Evolutionary conservation across 1,140 invertebrate genomes (phyloP).

Genomic region (Chironomus tepperi): DNA sequence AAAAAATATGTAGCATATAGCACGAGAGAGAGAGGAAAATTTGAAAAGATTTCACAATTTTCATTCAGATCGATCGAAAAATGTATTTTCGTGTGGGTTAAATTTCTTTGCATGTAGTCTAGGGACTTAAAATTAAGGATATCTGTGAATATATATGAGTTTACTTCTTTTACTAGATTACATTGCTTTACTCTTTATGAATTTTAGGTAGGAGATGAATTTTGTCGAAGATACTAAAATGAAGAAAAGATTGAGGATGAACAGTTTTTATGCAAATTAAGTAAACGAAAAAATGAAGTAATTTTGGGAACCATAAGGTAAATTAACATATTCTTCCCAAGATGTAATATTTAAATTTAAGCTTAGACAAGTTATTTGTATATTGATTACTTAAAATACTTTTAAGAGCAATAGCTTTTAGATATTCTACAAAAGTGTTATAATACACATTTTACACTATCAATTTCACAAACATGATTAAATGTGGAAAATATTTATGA

Average conservation of each 20-base stretch:
- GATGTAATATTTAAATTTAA: too few relatives aligned
- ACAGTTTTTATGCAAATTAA: too few relatives aligned
- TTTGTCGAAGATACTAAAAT: neutral
- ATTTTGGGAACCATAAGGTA: too few relatives aligned
- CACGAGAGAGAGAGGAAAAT: neutral
- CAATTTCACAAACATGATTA: too few relatives aligned
- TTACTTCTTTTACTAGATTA: neutral
- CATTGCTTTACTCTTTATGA: neutral
- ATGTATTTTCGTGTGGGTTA: neutral
- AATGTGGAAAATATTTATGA: too few relatives aligned
- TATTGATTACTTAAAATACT: too few relatives aligned
- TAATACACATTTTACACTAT: too few relatives aligned
- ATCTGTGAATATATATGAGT: neutral
- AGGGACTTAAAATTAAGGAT: neutral
- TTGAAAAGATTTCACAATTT: neutral
- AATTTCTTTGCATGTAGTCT: neutral
- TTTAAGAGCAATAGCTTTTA: too few relatives aligned
- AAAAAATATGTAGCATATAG: neutral
- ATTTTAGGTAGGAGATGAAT: neutral
- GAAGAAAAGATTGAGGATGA: neutral
- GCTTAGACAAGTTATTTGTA: too few relatives aligned
- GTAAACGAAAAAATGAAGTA: too few relatives aligned
- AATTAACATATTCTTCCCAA: too few relatives aligned
- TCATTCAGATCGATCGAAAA: slow-evolving; percentile 2
- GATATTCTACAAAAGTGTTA: too few relatives aligned